Conservation (phyloP, 2,888 invertebrate genomes). For the Cephus runcator region DNA sequence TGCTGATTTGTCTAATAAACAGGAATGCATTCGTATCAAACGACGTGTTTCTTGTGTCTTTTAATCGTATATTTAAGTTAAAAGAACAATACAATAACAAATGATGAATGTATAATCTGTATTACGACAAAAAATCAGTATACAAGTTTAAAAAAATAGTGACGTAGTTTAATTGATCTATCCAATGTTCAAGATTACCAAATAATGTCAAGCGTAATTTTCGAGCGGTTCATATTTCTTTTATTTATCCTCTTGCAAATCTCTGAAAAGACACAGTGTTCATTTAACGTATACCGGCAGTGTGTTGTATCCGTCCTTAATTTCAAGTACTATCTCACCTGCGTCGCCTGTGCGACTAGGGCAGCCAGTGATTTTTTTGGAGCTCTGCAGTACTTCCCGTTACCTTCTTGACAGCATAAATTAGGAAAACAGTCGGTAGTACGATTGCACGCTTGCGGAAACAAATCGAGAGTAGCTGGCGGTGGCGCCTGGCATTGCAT, state of each 20-base stretch:
- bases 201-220: no score
- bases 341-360: conserved; percentile 72
- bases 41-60: conserved; percentile 21
- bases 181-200: neutral
- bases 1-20: conserved; percentile 43
- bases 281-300: no score
- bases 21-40: conserved; percentile 27
- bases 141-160: conserved; percentile 36
- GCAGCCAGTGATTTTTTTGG: conserved; percentile 78
- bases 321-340: conserved; percentile 61
- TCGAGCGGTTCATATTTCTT: no score
- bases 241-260: conserved; percentile 26
- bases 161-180: conserved; percentile 7
- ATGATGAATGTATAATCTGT: conserved; percentile 38
- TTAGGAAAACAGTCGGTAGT: conserved; percentile 83
- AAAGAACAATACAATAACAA: conserved; percentile 9
- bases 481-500: conserved; percentile 79
- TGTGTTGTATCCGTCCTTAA: no score
- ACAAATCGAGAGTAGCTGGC: conserved; percentile 76
- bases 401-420: conserved; percentile 82
- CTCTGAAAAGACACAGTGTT: conserved; percentile 24
- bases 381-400: conserved; percentile 77
- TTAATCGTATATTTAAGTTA: conserved; percentile 15
- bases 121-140: conserved; percentile 46
- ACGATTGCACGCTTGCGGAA: conserved; percentile 77